These are phyloP conservation scores for Hesperophylax magnus DNA, from an alignment of 1,140 invertebrate species.

Conservation along the genomic window DNA sequence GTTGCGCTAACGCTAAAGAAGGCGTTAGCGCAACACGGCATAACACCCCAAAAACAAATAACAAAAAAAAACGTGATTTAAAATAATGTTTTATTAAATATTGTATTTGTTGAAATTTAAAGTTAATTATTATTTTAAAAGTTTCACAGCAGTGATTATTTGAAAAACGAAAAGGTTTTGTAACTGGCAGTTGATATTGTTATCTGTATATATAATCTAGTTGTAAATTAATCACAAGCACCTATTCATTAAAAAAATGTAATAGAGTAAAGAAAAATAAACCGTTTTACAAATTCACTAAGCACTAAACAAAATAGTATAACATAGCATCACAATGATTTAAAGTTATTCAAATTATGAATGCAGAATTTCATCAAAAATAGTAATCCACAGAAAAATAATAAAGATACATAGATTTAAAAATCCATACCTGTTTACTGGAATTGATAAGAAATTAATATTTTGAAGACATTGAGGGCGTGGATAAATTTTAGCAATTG, in stretches of 20 bases:
- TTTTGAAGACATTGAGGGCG: too few species aligned
- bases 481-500: too few species aligned
- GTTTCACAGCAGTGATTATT: too few species aligned
- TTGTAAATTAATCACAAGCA: slow-evolving; percentile 37
- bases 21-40: too few species aligned
- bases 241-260: slow-evolving; percentile 16
- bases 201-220: slow-evolving; percentile 22
- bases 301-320: slow-evolving; percentile 13
- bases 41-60: too few species aligned
- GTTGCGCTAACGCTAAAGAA: too few species aligned
- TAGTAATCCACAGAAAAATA: background rate
- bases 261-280: slow-evolving; percentile 22
- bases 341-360: slow-evolving; percentile 11
- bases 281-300: slow-evolving; percentile 23
- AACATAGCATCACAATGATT: slow-evolving; percentile 31
- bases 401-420: background rate
- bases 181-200: background rate
- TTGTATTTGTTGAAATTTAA: background rate
- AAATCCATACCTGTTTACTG: too few species aligned
- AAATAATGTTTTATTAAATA: too few species aligned
- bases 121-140: too few species aligned
- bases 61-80: too few species aligned
- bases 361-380: background rate
- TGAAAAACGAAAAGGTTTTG: background rate
- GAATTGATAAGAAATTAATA: too few species aligned